Evolutionary conservation across 2,888 invertebrate genomes (phyloP).

Genomic region (Lagria hirta): DNA sequence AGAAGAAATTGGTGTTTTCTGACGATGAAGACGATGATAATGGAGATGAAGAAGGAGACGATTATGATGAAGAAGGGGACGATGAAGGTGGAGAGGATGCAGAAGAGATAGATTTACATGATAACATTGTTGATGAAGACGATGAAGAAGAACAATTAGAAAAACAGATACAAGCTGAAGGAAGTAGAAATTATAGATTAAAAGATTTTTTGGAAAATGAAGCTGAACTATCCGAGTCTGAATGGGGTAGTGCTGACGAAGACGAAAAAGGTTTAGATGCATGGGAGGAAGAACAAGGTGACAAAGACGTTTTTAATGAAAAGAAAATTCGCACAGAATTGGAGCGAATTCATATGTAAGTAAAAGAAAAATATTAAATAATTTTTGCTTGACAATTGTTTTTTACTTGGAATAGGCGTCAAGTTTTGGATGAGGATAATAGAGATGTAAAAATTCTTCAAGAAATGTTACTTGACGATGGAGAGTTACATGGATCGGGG

Average conservation of each 20-base stretch:
- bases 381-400: constrained; percentile 4
- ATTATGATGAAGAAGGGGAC: constrained; percentile 39
- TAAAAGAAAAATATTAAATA: constrained; percentile 3
- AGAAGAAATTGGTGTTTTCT: constrained; percentile 56
- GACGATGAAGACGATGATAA: constrained; percentile 46
- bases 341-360: constrained; percentile 82
- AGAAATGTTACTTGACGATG: constrained; percentile 86
- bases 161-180: constrained; percentile 63
- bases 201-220: constrained; percentile 84
- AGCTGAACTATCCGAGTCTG: constrained; percentile 89
- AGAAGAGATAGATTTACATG: constrained; percentile 48
- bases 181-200: constrained; percentile 48
- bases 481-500: constrained; percentile 77
- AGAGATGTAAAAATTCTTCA: constrained; percentile 80
- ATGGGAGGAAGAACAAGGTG: constrained; percentile 82
- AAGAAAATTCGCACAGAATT: constrained; percentile 76
- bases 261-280: constrained; percentile 78
- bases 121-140: constrained; percentile 47
- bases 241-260: constrained; percentile 87
- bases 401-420: constrained; percentile 59
- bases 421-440: constrained; percentile 84
- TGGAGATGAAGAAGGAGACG: constrained; percentile 40
- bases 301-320: constrained; percentile 80
- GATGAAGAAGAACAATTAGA: constrained; percentile 45
- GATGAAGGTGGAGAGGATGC: constrained; percentile 40